Base-by-base conservation (phyloP, 2,113 vertebrate species). In the Archilochus colubris region DNA sequence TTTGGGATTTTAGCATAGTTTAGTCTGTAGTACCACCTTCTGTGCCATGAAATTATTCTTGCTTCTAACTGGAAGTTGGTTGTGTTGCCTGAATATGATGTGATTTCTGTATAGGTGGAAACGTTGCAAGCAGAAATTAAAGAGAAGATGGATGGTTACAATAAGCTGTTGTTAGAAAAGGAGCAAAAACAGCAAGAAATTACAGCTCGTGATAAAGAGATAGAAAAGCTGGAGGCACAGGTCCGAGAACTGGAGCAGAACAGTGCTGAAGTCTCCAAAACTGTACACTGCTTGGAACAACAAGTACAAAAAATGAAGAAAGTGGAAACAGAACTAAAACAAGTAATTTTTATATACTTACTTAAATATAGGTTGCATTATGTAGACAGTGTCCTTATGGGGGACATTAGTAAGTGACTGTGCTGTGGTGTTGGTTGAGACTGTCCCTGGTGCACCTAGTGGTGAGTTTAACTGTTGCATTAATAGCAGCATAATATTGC, bases 71-170 rank as follows among this genome's bases (percentile, higher is more conserved):
- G 33, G 27, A 59, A 87, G 14, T 90, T 30, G 66, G 67, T 86
- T 63, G 2, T 7, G 7, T 54, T 59, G 31, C 40, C 73, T 84
- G 24, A 89, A 43, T 76, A n/a, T n/a, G 10, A 46, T 91, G 64
- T 48, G n/a, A 76, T 87, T 96, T 53, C 82, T 91, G 12, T 94
- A n/a, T 92, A 99, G 99, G 97, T 99, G 82, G 98, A 99, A 95
- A 98, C 96, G 75, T 97, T 99, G 64, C 98, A 99, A 95, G 97
- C 98, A 69, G 97, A 98, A 82, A 91, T 99, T 77, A 98, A 98
- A 97, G 98, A 98, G 92, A 99, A 98, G 86, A 97, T 95, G 0
- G 98, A 99, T 51, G 98, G 98, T 91, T 98, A 98, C 63, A 98
- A 97, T 67, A 97, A 98, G 16, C 88, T 99, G 87, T 87, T 98